Percentiles rank a stretch among this genome's conserved stretches.
These are phyloP conservation scores for Siniperca chuatsi DNA, from an alignment of 2,113 vertebrate genomes.

Conservation along the genomic window DNA sequence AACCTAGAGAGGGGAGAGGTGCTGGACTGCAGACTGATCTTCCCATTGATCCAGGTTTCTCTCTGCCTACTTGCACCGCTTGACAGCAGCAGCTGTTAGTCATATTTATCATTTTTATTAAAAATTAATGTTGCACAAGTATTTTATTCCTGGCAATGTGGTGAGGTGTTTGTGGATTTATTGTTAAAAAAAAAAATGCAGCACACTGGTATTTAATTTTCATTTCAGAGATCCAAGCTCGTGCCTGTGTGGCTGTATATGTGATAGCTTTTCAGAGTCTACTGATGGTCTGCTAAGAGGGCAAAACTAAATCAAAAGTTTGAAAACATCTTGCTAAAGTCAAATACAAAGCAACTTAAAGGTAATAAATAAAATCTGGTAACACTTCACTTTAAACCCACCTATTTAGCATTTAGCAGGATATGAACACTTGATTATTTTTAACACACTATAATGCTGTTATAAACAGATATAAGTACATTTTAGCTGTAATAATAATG, in stretches of 20 bases:
- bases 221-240: slow-evolving; percentile 15
- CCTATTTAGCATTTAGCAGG: not conserved
- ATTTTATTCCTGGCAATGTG: not conserved
- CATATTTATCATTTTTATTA: slow-evolving; percentile 49
- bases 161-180: slow-evolving; percentile 42
- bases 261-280: not conserved
- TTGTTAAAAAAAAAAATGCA: not conserved
- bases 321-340: not conserved
- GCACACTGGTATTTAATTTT: slow-evolving; percentile 25
- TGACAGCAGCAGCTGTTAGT: not conserved
- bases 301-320: not conserved
- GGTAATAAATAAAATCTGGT: not conserved
- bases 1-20: not conserved
- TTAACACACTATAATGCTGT: not conserved
- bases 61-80: not conserved
- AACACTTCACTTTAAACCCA: not conserved
- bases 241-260: not conserved
- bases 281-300: not conserved
- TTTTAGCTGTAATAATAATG: no score
- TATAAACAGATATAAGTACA: not conserved
- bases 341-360: not conserved
- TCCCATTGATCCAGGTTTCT: slow-evolving; percentile 22
- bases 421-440: not conserved
- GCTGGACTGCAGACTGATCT: not conserved
- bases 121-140: slow-evolving; percentile 3